Evolutionary conservation across 2,888 invertebrate species (phyloP), one percentile per base, ranked within the genome.

Genomic region (Polymixis flavicincta): DNA sequence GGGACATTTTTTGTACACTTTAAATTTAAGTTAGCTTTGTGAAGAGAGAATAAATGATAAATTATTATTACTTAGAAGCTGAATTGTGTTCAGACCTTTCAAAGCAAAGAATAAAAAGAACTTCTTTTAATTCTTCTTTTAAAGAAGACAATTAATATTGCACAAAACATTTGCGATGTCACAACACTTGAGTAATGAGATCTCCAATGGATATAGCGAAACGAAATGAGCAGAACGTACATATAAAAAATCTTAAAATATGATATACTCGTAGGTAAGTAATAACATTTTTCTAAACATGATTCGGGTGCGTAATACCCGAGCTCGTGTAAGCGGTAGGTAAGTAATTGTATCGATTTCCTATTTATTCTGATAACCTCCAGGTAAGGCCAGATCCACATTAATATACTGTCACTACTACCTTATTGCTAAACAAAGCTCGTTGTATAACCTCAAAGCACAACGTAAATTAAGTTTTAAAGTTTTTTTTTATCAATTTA

Each of bases 351-450:
- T 73, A 54, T 75, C 25, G 50, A 73, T 82, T 85, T 84, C 85
- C 85, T 85, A 78, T 65, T 80, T 74, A 70, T 64, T 80, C 61
- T 69, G 54, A 55, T 80, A 80, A 80, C 83, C 77, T 75, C 67
- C 71, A 77, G 28, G n/a, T 42, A 79, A 74, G 83, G 71, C 60
- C 72, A 57, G 37, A 28, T 48, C 52, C 61, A 66, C 42, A 55
- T 71, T 52, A 72, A 65, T 65, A n/a, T 48, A 73, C 59, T 78
- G 48, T 81, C 74, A 70, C 71, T 55, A 37, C 68, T 50, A 70
- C 69, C 64, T 61, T 65, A 71, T 69, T 64, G 42, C 70, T 76
- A 60, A 55, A 60, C 55, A 60, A 67, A 66, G 22, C 61, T 19
- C 45, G 28, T 63, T 60, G 9, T n/a, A 48, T 32, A 64, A 80